Conservation (phyloP, 1,140 invertebrate species). For the Scaptomyza graminum region DNA sequence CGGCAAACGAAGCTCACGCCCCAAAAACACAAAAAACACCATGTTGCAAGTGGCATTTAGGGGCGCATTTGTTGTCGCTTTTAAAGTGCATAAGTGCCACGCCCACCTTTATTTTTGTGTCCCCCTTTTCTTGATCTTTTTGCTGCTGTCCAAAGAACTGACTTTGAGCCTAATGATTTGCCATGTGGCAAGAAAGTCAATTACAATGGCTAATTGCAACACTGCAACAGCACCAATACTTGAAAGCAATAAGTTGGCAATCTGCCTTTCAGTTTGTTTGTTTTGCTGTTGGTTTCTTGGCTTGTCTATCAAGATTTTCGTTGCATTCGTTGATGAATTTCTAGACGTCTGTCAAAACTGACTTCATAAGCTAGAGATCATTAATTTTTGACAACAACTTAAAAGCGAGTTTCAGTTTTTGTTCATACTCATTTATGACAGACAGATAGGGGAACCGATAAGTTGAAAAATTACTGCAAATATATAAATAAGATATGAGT, state of each 20-base stretch:
- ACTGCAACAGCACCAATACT: constrained; percentile 16
- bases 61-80: constrained; percentile 62
- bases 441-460: constrained; percentile 9
- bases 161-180: constrained; percentile 32
- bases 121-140: constrained; percentile 36
- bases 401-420: constrained; percentile 8
- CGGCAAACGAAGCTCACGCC: constrained; percentile 49
- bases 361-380: constrained; percentile 25
- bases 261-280: not conserved
- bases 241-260: not conserved
- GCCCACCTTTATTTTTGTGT: constrained; percentile 39
- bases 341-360: constrained; percentile 8
- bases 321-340: constrained; percentile 23
- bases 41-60: constrained; percentile 76
- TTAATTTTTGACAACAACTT: constrained; percentile 38
- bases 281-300: not conserved
- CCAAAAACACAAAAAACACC: constrained; percentile 28
- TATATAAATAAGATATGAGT: too few relatives aligned
- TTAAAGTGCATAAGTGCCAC: constrained; percentile 57
- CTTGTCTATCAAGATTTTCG: constrained; percentile 3
- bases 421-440: not conserved
- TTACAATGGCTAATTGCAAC: constrained; percentile 60
- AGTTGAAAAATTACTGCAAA: not conserved
- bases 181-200: constrained; percentile 43
- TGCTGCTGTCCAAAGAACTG: constrained; percentile 47